Evolutionary conservation across 2,113 vertebrate genomes (phyloP).

Genomic region (Sorex araneus): DNA sequence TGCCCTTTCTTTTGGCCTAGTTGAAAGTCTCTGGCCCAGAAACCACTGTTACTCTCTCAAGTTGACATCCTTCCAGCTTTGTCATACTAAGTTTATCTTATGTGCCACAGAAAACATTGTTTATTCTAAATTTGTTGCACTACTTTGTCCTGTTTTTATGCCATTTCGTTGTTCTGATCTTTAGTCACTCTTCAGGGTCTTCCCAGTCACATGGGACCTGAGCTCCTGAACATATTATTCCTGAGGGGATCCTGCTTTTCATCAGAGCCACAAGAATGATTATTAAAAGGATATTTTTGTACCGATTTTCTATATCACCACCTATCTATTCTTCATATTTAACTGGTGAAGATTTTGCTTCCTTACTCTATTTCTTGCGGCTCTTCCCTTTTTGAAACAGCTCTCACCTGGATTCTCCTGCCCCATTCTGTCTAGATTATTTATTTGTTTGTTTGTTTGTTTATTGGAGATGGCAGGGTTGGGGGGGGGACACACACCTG

Average conservation of each 20-base stretch:
- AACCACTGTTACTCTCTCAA: background rate
- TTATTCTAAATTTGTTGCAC: background rate
- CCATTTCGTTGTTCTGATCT: background rate
- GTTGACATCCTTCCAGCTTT: background rate
- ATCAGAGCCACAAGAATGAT: no score
- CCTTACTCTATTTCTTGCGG: background rate
- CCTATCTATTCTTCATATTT: background rate
- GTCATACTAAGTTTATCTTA: background rate
- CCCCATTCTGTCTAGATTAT: background rate
- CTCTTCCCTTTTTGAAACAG: background rate
- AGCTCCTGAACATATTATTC: background rate
- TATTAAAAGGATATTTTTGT: background rate
- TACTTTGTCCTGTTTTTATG: background rate
- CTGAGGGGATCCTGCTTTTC: rapidly evolving
- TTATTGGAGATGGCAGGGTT: no score
- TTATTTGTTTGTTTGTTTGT: no score
- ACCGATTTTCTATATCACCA: background rate
- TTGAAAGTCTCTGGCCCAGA: background rate
- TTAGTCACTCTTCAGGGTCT: background rate
- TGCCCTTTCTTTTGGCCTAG: background rate
- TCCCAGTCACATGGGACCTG: rapidly evolving
- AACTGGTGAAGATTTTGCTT: background rate
- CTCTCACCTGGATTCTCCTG: no score
- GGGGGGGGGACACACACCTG: no score
- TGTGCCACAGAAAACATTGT: rapidly evolving